Percentiles rank a stretch among this genome's conserved stretches.
Conservation (phyloP, 2,888 invertebrate genomes). For the Trichopoda pennipes region DNA sequence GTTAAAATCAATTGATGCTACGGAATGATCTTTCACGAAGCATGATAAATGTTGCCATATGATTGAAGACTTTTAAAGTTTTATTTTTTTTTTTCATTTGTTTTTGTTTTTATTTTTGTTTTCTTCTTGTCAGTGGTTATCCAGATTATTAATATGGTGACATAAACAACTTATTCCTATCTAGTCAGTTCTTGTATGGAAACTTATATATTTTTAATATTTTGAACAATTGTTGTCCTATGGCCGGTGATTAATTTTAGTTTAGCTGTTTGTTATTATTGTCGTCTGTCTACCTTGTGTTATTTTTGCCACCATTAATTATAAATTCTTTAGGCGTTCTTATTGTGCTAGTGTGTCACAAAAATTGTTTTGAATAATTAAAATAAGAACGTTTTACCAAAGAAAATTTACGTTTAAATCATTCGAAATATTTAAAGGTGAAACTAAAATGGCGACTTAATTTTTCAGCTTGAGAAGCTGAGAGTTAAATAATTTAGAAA, state of each 20-base stretch:
- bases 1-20: conserved; percentile 58
- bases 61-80: conserved; percentile 42
- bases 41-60: conserved; percentile 57
- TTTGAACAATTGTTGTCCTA: conserved; percentile 36
- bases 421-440: too few relatives aligned
- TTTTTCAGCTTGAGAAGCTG: too few relatives aligned
- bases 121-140: conserved; percentile 5
- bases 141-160: conserved; percentile 21
- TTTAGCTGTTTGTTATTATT: conserved; percentile 4
- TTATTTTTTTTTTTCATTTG: too few relatives aligned
- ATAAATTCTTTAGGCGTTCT: conserved; percentile 31
- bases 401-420: too few relatives aligned
- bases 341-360: conserved; percentile 28
- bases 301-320: conserved; percentile 42
- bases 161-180: conserved; percentile 56
- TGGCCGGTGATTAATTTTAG: conserved; percentile 59
- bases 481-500: too few relatives aligned
- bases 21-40: conserved; percentile 48
- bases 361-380: conserved; percentile 52
- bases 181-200: conserved; percentile 16
- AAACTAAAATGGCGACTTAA: too few relatives aligned
- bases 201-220: conserved; percentile 9
- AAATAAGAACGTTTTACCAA: not conserved
- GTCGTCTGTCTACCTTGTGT: conserved; percentile 18
- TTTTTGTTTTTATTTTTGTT: not conserved